Evolutionary conservation across 2,797 vertebrate genomes (phyloP), one percentile per base, ranked within the genome.

Genomic region (Phrynocephalus forsythii): DNA sequence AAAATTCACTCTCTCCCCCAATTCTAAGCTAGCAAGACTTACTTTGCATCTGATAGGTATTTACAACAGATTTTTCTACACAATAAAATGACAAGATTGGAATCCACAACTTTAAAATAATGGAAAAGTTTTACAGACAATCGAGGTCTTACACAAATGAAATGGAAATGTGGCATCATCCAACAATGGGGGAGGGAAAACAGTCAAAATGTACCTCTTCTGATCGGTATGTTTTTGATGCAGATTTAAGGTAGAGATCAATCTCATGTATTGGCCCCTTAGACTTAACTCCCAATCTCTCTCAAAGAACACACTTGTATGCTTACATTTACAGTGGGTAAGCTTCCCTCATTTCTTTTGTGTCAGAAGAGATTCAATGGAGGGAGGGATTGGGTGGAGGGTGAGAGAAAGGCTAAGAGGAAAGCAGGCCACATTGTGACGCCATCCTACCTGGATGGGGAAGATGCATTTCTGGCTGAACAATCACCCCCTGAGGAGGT

Each of bases 391-490:
- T 44, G 38, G 38, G 38, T 44, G 38, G 50, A 67, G 10, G 75
- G 33, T 8, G 28, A 38, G 24, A 44, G 33, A 24, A 26, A 30
- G 13, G 38, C 30, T 63, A 30, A 76, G 72, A 52, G 33, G 24
- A 66, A 84, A 79, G 71, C 28, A 68, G 16, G 7, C 52, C 52
- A 56, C 9, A 56, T 2, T 56, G 52, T 56, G 52, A 56, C 52
- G 13, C 52, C 13, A 13, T 56, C 95, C 97, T 94, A 97, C 98
- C 98, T 83, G 98, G 98, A 92, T 99, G 98, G 26, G 99, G 96
- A 91, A 99, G 96, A 94, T 99, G 98, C 98, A 99, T 99, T 97
- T 99, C 99, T 0, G 98, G 98, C 95, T 98, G 99, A 91, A 99
- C 99, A 92, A 99, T 97, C 98, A 99, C 98, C 94, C 98, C 97